phyloP scores from a whole-genome alignment of 2,888 invertebrate species.

The Caenorhabditis drosophilae region DNA sequence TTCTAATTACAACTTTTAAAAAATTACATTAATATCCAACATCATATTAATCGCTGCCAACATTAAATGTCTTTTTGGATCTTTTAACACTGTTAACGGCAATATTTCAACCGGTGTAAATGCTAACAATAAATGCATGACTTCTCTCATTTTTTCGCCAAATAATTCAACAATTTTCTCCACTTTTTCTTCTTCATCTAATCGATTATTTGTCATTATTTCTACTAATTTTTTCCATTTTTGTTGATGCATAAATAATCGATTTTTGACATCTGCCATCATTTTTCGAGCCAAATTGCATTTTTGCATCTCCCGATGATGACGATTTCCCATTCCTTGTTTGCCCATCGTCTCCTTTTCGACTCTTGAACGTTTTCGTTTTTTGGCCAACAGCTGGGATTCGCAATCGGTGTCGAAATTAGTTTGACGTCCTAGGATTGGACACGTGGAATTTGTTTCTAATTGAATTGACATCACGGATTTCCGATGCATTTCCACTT shows the following conservation, averaged over 20 bases:
- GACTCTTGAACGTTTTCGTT: slow-evolving; percentile 14
- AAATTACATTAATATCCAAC: slow-evolving; percentile 12
- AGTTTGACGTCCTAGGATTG: too few relatives aligned
- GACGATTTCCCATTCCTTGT: slow-evolving; percentile 10
- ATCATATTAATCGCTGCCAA: slow-evolving; percentile 30
- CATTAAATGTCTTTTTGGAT: slow-evolving; percentile 2
- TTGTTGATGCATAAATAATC: slow-evolving; percentile 31
- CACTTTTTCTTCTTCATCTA: slow-evolving; percentile 14
- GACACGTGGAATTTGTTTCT: too few relatives aligned
- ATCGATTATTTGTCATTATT: slow-evolving; percentile 4
- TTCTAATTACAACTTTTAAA: not conserved
- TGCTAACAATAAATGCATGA: slow-evolving; percentile 11
- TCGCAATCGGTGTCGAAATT: not conserved
- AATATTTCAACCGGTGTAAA: slow-evolving; percentile 16
- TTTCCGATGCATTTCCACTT: too few relatives aligned
- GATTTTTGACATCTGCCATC: slow-evolving; percentile 15
- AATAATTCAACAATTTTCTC: slow-evolving; percentile 4
- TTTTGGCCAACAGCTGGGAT: not conserved
- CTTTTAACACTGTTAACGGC: slow-evolving; percentile 1
- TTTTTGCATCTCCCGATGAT: slow-evolving; percentile 4
- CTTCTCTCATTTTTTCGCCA: slow-evolving; percentile 7
- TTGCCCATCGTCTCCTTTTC: slow-evolving; percentile 20
- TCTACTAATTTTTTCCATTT: slow-evolving; percentile 8
- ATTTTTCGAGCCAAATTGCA: slow-evolving; percentile 7
- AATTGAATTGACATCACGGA: too few relatives aligned